phyloP scores from a whole-genome alignment of 2,888 invertebrate genomes.

The Dicycla oo region DNA sequence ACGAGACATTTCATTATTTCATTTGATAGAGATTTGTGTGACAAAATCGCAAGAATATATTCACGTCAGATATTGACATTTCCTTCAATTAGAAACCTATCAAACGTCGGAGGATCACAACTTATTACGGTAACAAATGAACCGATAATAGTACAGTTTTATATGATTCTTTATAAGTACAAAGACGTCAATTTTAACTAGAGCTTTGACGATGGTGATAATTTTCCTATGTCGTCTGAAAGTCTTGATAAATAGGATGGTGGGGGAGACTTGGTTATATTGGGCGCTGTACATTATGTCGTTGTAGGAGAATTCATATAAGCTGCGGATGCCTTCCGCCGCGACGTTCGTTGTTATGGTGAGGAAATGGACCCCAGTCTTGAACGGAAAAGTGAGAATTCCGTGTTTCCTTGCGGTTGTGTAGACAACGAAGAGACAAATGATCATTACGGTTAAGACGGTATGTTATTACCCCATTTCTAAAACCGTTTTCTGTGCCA shows the following conservation, averaged over 20 bases:
- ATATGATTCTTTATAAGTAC: slow-evolving; percentile 74
- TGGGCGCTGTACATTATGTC: slow-evolving; percentile 65
- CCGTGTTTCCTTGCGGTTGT: slow-evolving; percentile 61
- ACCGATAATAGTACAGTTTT: slow-evolving; percentile 76
- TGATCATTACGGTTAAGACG: slow-evolving; percentile 56
- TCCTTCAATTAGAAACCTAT: slow-evolving; percentile 78
- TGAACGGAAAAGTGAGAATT: slow-evolving; percentile 79
- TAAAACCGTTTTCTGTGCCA: slow-evolving; percentile 51
- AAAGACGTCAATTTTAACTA: slow-evolving; percentile 66
- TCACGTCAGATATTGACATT: slow-evolving; percentile 69
- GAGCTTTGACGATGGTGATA: slow-evolving; percentile 66
- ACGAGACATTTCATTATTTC: slow-evolving; percentile 39
- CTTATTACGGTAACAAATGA: slow-evolving; percentile 83
- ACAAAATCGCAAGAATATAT: slow-evolving; percentile 59
- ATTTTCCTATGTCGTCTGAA: slow-evolving; percentile 56
- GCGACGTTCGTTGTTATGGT: slow-evolving; percentile 75
- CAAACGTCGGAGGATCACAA: slow-evolving; percentile 78
- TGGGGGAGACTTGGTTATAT: slow-evolving; percentile 65
- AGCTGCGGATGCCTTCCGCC: slow-evolving; percentile 79
- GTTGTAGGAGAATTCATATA: slow-evolving; percentile 80
- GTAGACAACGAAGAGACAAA: slow-evolving; percentile 60
- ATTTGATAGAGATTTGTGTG: slow-evolving; percentile 50
- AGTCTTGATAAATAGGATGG: slow-evolving; percentile 46
- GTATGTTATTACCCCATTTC: slow-evolving; percentile 33
- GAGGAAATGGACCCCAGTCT: slow-evolving; percentile 81